Percentiles rank a stretch among this genome's conserved stretches.
phyloP scores from a whole-genome alignment of 2,113 vertebrate species.

The Seriola quinqueradiata region DNA sequence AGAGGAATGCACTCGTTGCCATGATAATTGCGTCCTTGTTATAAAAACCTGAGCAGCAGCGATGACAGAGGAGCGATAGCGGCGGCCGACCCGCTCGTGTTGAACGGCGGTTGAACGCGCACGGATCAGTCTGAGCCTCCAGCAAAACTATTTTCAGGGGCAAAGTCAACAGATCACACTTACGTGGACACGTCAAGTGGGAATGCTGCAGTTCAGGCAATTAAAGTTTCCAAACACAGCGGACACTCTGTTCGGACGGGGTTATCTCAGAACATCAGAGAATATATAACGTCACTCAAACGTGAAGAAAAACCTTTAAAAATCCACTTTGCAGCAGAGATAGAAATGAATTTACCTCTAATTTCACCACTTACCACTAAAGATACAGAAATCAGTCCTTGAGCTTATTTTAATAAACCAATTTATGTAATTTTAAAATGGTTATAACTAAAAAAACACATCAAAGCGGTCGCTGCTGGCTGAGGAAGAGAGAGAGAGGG shows the following conservation, averaged over 20 bases:
- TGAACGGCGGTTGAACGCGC: neutral
- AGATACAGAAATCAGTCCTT: neutral
- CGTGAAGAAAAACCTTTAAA: neutral
- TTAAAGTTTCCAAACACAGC: neutral
- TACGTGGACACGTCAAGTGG: neutral
- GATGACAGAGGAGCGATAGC: constrained; percentile 1
- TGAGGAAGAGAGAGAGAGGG: too few species aligned
- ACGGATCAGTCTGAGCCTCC: neutral
- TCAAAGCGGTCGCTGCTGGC: neutral
- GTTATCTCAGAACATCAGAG: neutral
- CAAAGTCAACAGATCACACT: constrained; percentile 7
- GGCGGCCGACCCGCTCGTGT: constrained; percentile 32
- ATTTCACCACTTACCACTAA: neutral
- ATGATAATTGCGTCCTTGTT: constrained; percentile 33
- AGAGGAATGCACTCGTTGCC: neutral
- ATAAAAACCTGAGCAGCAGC: constrained; percentile 9
- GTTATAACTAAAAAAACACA: neutral
- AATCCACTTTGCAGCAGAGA: neutral
- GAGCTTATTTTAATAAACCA: neutral
- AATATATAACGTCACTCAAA: neutral
- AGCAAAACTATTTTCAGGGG: constrained; percentile 16
- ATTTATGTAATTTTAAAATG: neutral
- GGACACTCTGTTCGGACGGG: neutral
- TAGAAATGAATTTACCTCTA: neutral
- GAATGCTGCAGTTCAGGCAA: neutral